Conservation (phyloP, 1,140 invertebrate genomes). For the Drosophila auraria region DNA sequence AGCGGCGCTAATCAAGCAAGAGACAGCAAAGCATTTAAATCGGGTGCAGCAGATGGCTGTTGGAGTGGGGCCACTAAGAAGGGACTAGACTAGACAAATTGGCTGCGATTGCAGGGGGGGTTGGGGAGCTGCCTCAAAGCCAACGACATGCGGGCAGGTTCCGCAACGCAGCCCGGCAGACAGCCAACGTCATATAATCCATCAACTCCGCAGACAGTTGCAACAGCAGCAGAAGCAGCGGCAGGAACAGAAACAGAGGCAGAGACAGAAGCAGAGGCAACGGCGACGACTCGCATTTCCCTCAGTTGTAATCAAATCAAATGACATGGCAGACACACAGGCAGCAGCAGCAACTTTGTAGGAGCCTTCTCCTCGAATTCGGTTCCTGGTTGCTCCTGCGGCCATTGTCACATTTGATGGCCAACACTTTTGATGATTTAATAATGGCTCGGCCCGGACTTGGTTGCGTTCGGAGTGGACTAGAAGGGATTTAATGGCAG, state of each 20-base stretch:
- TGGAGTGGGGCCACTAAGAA: background rate
- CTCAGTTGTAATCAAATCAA: constrained; percentile 76
- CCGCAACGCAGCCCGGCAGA: constrained; percentile 17
- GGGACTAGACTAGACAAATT: constrained; percentile 72
- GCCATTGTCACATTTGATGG: constrained; percentile 77
- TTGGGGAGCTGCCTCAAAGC: constrained; percentile 42
- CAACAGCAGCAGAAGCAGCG: constrained; percentile 35
- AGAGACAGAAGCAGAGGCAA: constrained; percentile 5
- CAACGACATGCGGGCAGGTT: constrained; percentile 63
- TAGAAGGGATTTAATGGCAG: constrained; percentile 21
- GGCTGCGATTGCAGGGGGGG: constrained; percentile 59
- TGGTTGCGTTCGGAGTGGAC: background rate
- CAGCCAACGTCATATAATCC: constrained; percentile 73
- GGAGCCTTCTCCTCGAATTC: constrained; percentile 13
- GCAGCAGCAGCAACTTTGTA: constrained; percentile 47
- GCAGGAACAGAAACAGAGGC: background rate
- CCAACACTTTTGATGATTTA: constrained; percentile 79
- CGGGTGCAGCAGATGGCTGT: constrained; percentile 14
- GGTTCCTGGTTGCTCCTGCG: background rate
- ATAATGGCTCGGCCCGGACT: constrained; percentile 47
- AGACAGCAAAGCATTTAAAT: constrained; percentile 67
- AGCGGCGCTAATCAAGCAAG: constrained; percentile 79
- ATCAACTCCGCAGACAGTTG: constrained; percentile 73
- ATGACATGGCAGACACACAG: constrained; percentile 67
- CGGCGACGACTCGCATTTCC: constrained; percentile 47